Conservation (phyloP, 2,113 vertebrate species). For the Percina caprodes region DNA sequence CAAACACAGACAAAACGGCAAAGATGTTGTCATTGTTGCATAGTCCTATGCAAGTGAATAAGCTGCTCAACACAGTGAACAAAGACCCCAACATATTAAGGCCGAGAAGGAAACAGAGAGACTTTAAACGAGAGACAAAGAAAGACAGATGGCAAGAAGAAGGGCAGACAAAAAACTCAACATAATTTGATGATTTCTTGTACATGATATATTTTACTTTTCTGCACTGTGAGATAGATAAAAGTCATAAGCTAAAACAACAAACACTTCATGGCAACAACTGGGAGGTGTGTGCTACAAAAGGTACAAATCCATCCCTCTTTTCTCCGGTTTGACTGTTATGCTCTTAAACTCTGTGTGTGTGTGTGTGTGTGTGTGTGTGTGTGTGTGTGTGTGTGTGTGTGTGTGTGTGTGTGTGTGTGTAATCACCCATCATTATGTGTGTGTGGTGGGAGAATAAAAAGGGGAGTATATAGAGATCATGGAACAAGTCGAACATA, state of each 20-base stretch:
- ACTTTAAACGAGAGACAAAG: background rate
- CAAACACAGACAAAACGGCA: background rate
- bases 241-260: background rate
- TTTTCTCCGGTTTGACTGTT: background rate
- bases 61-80: slow-evolving; percentile 2
- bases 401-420: background rate
- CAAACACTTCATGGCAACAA: too few species aligned
- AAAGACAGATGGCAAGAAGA: background rate
- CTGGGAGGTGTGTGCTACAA: background rate
- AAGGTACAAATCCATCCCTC: background rate
- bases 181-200: too few species aligned
- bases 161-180: background rate
- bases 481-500: slow-evolving; percentile 33
- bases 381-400: slow-evolving; percentile 1
- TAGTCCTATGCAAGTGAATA: background rate
- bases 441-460: slow-evolving; percentile 4
- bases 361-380: background rate
- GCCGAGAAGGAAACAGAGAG: background rate
- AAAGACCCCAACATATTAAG: background rate
- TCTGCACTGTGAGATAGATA: background rate
- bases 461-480: background rate
- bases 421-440: too few species aligned
- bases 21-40: background rate
- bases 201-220: background rate
- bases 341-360: background rate